A percentile compares a stretch with the other conserved stretches of the same genome.
These are phyloP conservation scores for Drosophila willistoni DNA, from an alignment of 1,140 invertebrate species.

Conservation along the genomic window DNA sequence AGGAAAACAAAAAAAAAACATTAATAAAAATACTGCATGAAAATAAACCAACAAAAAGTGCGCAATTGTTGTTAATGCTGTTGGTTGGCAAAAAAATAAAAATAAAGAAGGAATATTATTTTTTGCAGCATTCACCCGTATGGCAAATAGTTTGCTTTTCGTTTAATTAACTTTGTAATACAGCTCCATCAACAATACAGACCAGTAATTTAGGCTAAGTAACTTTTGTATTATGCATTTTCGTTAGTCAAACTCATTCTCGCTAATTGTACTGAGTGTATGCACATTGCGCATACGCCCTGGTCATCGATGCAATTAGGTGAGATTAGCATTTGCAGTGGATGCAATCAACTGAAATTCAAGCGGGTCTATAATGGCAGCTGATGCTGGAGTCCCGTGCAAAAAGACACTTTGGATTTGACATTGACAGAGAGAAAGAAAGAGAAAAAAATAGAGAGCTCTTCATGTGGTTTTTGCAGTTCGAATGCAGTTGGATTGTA, in stretches of 20 bases:
- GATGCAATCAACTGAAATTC: not conserved
- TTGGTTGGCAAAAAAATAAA: too few species aligned
- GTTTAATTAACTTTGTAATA: not conserved
- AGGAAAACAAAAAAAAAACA: not conserved
- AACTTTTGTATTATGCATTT: not conserved
- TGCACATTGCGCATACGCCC: conserved; percentile 31
- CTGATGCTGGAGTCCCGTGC: not conserved
- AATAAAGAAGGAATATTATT: too few species aligned
- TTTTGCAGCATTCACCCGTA: too few species aligned
- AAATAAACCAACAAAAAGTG: not conserved
- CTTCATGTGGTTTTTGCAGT: not conserved
- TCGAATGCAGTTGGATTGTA: conserved; percentile 13
- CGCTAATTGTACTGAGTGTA: not conserved
- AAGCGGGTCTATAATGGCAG: too few species aligned
- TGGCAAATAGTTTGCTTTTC: too few species aligned
- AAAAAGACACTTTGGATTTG: conserved; percentile 23
- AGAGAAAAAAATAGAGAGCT: conserved; percentile 37
- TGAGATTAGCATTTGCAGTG: conserved; percentile 16
- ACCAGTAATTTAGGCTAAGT: not conserved
- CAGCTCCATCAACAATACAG: not conserved
- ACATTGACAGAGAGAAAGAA: conserved; percentile 57
- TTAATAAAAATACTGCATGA: not conserved
- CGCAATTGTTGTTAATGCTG: too few species aligned
- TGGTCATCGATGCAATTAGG: conserved; percentile 3
- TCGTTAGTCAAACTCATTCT: not conserved